Evolutionary conservation across 1,140 invertebrate genomes (phyloP), one percentile per base, ranked within the genome.

Genomic region (Anastrepha ludens): DNA sequence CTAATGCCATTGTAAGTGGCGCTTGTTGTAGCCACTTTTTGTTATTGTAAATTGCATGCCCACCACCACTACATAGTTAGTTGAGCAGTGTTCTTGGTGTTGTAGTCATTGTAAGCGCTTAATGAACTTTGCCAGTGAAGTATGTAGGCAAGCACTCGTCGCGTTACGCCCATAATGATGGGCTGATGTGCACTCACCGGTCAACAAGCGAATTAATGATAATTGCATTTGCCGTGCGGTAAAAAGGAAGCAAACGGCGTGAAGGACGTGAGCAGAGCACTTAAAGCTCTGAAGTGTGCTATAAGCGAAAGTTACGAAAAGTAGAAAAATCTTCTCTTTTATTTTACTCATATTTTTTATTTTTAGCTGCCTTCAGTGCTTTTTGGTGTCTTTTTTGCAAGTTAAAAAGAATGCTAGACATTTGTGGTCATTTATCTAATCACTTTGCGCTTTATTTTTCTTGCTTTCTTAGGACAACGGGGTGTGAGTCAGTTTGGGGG

Each of bases 191-290:
- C 74, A 81, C 74, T 81, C 47, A 81, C 44, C 47, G 74, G 8
- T 47, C 74, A 81, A 81, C 74, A 81, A 81, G 74, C 29, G 74
- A 81, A 81, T 81, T 81, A 81, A 81, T 81, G 74, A 58, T 81
- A 81, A 81, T 81, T 81, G 50, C 74, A 81, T 81, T 81, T 55
- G 74, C 20, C 41, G 44, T 29, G 47, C 20, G 47, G n/a, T 8
- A 29, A 55, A 81, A 81, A 50, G 0, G 17, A 55, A 55, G 47
- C 47, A 17, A 55, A 55, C 11, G 17, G 74, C n/a, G 11, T 81
- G 74, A 55, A 55, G 44, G 44, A 55, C 20, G n/a, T 3, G n/a
- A 7, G n/a, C 74, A 50, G 44, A 2, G 47, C 13, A 81, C 74
- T 55, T 58, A 47, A n/a, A 17, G 47, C 5, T 2, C 7, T 55